These are phyloP conservation scores for Drepana falcataria DNA, from an alignment of 2,888 invertebrate genomes.

Conservation along the genomic window DNA sequence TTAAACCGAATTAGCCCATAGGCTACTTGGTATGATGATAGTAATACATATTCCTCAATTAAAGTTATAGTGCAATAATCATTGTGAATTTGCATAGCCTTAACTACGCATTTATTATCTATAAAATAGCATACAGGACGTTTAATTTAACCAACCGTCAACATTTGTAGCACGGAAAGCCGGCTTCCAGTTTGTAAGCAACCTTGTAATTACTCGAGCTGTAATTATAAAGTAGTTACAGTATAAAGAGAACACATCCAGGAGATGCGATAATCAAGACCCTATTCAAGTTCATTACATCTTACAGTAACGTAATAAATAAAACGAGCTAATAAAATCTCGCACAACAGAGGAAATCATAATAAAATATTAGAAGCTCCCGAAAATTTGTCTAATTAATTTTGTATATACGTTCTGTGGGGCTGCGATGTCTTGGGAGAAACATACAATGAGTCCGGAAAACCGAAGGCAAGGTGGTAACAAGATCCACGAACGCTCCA, in stretches of 20 bases:
- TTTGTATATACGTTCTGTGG: slow-evolving; percentile 68
- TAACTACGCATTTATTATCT: slow-evolving; percentile 49
- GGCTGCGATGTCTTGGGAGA: slow-evolving; percentile 74
- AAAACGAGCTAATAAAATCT: slow-evolving; percentile 70
- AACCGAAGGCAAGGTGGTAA: slow-evolving; percentile 67
- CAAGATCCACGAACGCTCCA: slow-evolving; percentile 69
- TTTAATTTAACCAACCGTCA: slow-evolving; percentile 75
- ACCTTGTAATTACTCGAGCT: slow-evolving; percentile 71
- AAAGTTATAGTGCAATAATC: background rate
- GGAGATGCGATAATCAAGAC: slow-evolving; percentile 65
- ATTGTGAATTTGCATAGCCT: slow-evolving; percentile 9
- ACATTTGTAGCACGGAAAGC: slow-evolving; percentile 53
- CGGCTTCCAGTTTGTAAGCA: slow-evolving; percentile 56
- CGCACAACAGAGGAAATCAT: slow-evolving; percentile 68
- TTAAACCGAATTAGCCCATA: background rate
- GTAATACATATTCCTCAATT: too few species aligned
- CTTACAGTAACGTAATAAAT: slow-evolving; percentile 68
- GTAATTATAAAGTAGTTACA: slow-evolving; percentile 64
- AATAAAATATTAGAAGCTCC: slow-evolving; percentile 75
- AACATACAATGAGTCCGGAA: slow-evolving; percentile 69
- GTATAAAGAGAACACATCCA: slow-evolving; percentile 46
- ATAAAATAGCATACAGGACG: slow-evolving; percentile 58
- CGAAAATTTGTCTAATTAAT: slow-evolving; percentile 77
- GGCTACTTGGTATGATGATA: too few species aligned
- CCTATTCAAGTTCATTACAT: slow-evolving; percentile 69